Conservation (phyloP, 2,888 invertebrate species). For the Ichneumoninae sp. region DNA sequence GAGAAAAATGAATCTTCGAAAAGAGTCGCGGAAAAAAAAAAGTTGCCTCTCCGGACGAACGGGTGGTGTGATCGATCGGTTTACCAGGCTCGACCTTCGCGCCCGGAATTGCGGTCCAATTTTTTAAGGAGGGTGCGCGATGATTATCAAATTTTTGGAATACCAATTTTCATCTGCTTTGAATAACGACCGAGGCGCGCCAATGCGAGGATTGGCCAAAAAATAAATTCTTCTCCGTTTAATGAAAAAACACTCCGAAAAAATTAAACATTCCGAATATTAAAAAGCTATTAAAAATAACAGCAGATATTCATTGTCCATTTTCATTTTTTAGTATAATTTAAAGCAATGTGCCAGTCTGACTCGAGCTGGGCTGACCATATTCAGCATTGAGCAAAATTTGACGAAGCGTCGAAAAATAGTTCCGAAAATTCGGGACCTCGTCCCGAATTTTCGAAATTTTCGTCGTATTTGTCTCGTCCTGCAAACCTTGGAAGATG, state of each 20-base stretch:
- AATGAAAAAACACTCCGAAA: not conserved
- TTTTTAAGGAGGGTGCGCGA: not conserved
- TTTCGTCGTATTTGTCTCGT: not conserved
- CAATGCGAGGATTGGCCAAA: not conserved
- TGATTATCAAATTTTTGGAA: not conserved
- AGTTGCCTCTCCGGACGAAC: not conserved
- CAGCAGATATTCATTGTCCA: not conserved
- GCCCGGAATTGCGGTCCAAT: slow-evolving; percentile 9
- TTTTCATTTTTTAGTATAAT: too few species aligned
- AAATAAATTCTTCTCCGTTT: too few species aligned
- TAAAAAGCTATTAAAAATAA: not conserved
- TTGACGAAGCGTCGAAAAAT: not conserved
- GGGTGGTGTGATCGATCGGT: slow-evolving; percentile 18
- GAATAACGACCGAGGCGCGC: not conserved
- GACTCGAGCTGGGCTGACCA: not conserved
- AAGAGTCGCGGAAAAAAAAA: slow-evolving; percentile 7
- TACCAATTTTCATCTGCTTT: not conserved
- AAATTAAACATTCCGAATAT: not conserved
- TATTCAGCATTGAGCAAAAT: not conserved
- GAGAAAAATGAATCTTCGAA: slow-evolving; percentile 12
- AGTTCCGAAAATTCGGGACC: not conserved
- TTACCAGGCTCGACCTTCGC: slow-evolving; percentile 6
- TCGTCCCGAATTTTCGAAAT: too few species aligned
- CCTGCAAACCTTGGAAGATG: too few species aligned
- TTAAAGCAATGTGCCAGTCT: not conserved